Evolutionary conservation across 2,797 vertebrate genomes (phyloP).

Genomic region (Crax fasciolata): DNA sequence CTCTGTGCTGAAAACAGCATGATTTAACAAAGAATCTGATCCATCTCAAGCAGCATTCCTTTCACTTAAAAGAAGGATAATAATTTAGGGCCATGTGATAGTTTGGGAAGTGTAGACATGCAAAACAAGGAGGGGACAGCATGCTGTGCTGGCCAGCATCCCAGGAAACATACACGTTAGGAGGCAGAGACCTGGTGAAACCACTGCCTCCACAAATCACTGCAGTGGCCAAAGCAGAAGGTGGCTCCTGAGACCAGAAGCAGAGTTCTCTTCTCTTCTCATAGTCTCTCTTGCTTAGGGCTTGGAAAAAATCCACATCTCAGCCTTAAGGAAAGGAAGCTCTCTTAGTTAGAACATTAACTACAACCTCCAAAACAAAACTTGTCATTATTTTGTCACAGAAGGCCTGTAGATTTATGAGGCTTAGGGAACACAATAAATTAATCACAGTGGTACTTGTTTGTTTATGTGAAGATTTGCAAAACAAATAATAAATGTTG

Average conservation of each 20-base stretch:
- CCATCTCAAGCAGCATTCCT: not conserved
- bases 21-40: not conserved
- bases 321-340: constrained; percentile 30
- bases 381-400: constrained; percentile 67
- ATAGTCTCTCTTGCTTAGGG: not conserved
- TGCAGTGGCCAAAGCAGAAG: not conserved
- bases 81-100: not conserved
- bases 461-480: constrained; percentile 75
- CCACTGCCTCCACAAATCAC: not conserved
- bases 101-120: not conserved
- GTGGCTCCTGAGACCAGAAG: not conserved
- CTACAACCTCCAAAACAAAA: constrained; percentile 73
- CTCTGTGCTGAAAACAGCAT: not conserved
- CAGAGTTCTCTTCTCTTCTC: not conserved
- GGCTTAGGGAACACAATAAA: constrained; percentile 75
- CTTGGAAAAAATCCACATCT: not conserved
- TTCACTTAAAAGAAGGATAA: constrained; percentile 40
- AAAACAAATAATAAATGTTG: constrained; percentile 65
- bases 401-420: constrained; percentile 72
- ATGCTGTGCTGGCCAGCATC: not conserved
- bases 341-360: constrained; percentile 54
- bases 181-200: not conserved
- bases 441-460: constrained; percentile 76
- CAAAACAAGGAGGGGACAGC: not conserved
- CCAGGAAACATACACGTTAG: not conserved